Evolutionary conservation across 2,113 vertebrate genomes (phyloP).

Genomic region (Indri indri): DNA sequence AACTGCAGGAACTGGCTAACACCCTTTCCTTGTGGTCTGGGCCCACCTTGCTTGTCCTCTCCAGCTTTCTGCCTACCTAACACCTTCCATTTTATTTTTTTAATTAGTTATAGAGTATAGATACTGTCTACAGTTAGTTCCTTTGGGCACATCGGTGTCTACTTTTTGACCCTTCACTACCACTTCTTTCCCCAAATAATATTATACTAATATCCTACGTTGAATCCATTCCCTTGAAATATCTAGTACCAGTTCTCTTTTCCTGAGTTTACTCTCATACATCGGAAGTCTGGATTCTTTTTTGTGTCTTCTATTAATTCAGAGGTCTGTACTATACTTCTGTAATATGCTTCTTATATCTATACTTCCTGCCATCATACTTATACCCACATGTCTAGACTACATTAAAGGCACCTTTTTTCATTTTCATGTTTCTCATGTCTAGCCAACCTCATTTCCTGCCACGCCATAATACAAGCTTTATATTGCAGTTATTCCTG

Average conservation of each 20-base stretch:
- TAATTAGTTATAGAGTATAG: neutral
- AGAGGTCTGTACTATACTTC: neutral
- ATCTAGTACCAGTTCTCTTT: neutral
- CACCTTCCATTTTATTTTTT: neutral
- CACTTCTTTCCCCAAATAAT: fast-evolving
- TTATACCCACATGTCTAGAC: fast-evolving
- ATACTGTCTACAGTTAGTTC: neutral
- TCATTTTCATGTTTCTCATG: neutral
- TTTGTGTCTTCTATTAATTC: neutral
- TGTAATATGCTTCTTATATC: neutral
- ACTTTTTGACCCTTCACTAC: neutral
- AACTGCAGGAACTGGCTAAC: neutral
- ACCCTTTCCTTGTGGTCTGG: neutral
- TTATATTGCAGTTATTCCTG: neutral
- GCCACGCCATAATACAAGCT: neutral
- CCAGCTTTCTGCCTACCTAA: neutral
- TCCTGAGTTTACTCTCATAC: neutral
- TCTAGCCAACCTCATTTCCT: neutral
- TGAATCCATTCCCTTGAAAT: neutral
- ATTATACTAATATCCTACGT: neutral
- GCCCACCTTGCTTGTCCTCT: neutral
- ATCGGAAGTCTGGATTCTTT: neutral
- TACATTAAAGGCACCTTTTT: neutral
- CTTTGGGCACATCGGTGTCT: neutral
- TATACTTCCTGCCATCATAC: neutral